Percentiles rank a stretch among this genome's conserved stretches.
Conservation (phyloP, 2,888 invertebrate species). For the Zele albiditarsus region DNA sequence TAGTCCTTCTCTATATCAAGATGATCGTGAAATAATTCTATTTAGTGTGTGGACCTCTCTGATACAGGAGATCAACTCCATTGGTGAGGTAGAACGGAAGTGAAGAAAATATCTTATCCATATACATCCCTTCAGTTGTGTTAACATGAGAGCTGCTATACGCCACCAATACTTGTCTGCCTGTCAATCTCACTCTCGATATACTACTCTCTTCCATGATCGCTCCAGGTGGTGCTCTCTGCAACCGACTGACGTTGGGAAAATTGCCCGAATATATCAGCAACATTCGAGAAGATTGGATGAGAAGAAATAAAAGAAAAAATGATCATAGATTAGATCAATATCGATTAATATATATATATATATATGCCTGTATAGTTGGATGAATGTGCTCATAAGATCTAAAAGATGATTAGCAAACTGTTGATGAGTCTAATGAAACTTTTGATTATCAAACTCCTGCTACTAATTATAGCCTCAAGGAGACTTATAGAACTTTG, state of each 20-base stretch:
- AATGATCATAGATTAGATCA: background rate
- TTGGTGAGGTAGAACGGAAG: background rate
- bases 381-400: background rate
- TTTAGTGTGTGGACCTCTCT: background rate
- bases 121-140: background rate
- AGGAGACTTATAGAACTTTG: background rate
- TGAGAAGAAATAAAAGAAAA: background rate
- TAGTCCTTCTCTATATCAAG: background rate
- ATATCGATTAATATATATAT: background rate
- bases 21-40: background rate
- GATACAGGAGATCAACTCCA: background rate
- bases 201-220: background rate
- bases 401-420: background rate
- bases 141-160: background rate
- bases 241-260: background rate
- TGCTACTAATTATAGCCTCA: background rate
- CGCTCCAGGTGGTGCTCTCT: conserved; percentile 15
- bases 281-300: background rate
- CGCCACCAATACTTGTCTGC: conserved; percentile 7
- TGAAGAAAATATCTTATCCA: background rate
- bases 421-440: background rate
- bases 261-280: conserved; percentile 13
- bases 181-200: conserved; percentile 12
- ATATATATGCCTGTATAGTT: background rate
- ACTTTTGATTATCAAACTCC: background rate